A percentile compares a stretch with the other conserved stretches of the same genome.
Evolutionary conservation across 2,113 vertebrate genomes (phyloP).

Genomic region (Neomonachus schauinslandi): DNA sequence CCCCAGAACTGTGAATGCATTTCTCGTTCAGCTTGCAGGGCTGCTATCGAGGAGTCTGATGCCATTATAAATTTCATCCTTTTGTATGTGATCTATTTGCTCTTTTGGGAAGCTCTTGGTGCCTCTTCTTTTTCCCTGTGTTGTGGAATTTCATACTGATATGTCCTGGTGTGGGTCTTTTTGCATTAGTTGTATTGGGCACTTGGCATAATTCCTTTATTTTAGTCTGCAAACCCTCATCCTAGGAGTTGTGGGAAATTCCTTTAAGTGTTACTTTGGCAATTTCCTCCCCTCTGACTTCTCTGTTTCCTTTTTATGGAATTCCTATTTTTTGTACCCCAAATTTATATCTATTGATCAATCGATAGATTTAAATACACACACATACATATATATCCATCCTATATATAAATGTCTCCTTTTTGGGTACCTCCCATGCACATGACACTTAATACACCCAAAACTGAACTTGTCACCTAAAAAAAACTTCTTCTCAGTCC

Average conservation of each 20-base stretch:
- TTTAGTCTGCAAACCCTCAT: not conserved
- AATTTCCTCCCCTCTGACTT: slow-evolving; percentile 15
- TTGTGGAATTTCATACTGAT: not conserved
- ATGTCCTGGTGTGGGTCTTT: not conserved
- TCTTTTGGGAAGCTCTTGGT: not conserved
- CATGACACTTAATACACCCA: not conserved
- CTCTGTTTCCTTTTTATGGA: not conserved
- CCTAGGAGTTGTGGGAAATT: not conserved
- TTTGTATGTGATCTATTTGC: not conserved
- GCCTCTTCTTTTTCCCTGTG: not conserved
- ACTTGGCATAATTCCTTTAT: not conserved
- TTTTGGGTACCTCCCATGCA: not conserved
- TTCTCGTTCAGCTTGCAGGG: not conserved
- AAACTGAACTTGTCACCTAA: not conserved
- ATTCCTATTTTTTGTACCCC: not conserved
- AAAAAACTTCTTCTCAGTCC: not conserved
- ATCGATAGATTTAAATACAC: not conserved
- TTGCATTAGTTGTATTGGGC: no score
- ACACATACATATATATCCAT: not conserved
- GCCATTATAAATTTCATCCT: not conserved
- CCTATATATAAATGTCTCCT: not conserved
- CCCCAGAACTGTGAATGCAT: not conserved
- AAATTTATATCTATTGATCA: not conserved
- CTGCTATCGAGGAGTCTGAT: not conserved
- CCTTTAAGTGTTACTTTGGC: not conserved